Conservation (phyloP, 2,797 vertebrate species). For the Champsocephalus gunnari region DNA sequence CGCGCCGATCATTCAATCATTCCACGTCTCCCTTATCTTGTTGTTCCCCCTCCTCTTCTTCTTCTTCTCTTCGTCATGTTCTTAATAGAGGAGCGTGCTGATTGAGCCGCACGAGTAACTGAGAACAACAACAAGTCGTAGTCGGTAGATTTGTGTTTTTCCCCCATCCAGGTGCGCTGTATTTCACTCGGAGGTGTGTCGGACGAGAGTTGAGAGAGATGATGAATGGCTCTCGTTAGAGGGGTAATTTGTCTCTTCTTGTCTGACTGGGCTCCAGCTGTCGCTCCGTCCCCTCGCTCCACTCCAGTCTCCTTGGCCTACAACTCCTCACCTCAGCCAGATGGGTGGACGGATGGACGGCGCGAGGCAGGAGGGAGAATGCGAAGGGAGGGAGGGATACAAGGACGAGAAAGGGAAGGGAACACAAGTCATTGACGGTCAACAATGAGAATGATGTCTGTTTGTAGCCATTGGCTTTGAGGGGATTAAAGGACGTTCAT, state of each 20-base stretch:
- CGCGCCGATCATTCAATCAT: conserved; percentile 68
- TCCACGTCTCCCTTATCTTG: conserved; percentile 58
- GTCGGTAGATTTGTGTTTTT: neutral
- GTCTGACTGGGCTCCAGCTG: conserved; percentile 89
- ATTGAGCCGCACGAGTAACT: conserved; percentile 42
- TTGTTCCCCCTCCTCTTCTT: conserved; percentile 18
- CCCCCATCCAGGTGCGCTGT: conserved; percentile 63
- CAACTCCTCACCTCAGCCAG: conserved; percentile 83
- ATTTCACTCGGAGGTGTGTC: conserved; percentile 60
- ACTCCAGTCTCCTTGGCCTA: conserved; percentile 76
- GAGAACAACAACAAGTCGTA: conserved; percentile 36
- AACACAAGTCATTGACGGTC: conserved; percentile 37
- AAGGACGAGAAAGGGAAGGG: conserved; percentile 36
- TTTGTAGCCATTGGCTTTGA: conserved; percentile 21
- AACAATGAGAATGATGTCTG: conserved; percentile 35
- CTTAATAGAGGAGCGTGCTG: conserved; percentile 46
- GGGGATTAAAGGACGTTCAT: conserved; percentile 23
- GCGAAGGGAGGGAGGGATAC: conserved; percentile 15
- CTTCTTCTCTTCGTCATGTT: conserved; percentile 41
- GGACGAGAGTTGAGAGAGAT: conserved; percentile 72
- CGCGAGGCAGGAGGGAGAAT: conserved; percentile 35
- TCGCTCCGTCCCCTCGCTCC: conserved; percentile 83
- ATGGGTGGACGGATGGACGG: conserved; percentile 83
- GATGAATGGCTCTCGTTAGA: conserved; percentile 91
- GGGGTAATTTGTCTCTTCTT: conserved; percentile 90